These are phyloP conservation scores for Rostratula benghalensis DNA, from an alignment of 2,113 vertebrate genomes.

Conservation along the genomic window DNA sequence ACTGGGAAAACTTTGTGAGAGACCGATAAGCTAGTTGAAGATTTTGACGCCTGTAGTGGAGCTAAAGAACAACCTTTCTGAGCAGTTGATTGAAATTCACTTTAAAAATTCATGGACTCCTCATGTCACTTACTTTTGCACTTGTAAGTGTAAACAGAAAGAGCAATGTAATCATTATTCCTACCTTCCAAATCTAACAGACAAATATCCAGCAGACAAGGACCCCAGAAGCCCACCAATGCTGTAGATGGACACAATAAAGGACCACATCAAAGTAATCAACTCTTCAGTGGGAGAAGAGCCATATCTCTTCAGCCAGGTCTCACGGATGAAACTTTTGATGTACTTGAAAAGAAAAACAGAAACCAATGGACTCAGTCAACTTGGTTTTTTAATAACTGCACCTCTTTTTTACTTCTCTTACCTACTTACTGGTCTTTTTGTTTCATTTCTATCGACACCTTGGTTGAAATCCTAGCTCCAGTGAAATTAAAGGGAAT, in stretches of 20 bases:
- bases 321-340: constrained; percentile 74
- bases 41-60: not conserved
- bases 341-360: constrained; percentile 67
- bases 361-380: not conserved
- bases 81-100: not conserved
- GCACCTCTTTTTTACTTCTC: not conserved
- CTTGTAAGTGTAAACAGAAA: not conserved
- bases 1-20: not conserved
- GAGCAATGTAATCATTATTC: not conserved
- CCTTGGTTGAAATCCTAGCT: not conserved
- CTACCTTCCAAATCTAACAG: constrained; percentile 77
- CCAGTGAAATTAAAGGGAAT: not conserved
- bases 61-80: not conserved
- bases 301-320: constrained; percentile 71
- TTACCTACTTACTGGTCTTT: not conserved
- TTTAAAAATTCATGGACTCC: not conserved
- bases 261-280: constrained; percentile 77
- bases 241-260: constrained; percentile 75
- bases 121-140: not conserved
- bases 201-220: constrained; percentile 68
- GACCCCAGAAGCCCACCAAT: constrained; percentile 74
- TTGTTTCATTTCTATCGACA: not conserved
- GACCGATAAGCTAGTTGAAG: not conserved
- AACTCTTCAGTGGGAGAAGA: constrained; percentile 52
- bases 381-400: not conserved